Conservation (phyloP, 2,888 invertebrate species). For the Orthonychiurus folsomi region DNA sequence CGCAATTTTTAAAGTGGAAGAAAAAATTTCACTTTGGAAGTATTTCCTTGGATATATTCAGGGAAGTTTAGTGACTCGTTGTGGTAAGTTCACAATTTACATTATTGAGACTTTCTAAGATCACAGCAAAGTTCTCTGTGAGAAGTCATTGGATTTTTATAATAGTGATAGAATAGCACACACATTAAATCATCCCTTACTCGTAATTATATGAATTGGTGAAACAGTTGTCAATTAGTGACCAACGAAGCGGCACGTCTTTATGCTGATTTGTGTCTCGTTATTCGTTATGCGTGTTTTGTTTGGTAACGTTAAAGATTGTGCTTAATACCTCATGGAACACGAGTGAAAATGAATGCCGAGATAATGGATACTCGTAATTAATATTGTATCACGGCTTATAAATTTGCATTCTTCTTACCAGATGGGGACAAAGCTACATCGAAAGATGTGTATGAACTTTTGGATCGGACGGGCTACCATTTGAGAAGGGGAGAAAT, state of each 20-base stretch:
- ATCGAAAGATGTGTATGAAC: conserved; percentile 19
- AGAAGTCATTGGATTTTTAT: no score
- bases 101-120: no score
- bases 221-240: no score
- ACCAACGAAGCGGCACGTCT: no score
- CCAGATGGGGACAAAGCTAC: conserved; percentile 23
- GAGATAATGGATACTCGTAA: neutral
- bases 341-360: neutral
- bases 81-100: conserved; percentile 14
- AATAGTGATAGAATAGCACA: no score
- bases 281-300: no score
- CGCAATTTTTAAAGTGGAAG: conserved; percentile 28
- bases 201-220: no score
- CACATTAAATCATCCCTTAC: no score
- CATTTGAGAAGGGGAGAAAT: conserved; percentile 30
- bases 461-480: conserved; percentile 27
- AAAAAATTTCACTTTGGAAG: conserved; percentile 30
- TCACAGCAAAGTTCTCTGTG: no score
- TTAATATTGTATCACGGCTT: neutral
- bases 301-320: no score
- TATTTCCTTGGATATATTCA: conserved; percentile 28
- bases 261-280: no score
- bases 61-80: conserved; percentile 17
- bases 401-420: neutral
- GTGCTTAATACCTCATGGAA: no score